These are phyloP conservation scores for Peromyscus polionotus DNA, from an alignment of 2,113 vertebrate genomes.

Conservation along the genomic window DNA sequence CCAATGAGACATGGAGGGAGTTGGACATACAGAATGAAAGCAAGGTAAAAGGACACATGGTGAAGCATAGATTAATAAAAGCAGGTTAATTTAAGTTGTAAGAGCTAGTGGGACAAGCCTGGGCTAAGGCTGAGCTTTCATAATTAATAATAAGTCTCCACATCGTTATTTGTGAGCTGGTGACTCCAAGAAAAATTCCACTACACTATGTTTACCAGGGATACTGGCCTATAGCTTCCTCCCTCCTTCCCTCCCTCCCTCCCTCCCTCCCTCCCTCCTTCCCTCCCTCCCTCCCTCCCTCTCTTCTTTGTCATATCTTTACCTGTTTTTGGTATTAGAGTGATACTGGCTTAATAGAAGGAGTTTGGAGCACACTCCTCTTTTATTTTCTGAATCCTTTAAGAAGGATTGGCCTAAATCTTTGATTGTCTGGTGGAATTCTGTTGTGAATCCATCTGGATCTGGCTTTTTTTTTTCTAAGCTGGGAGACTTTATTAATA, in stretches of 20 bases:
- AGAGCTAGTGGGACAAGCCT: background rate
- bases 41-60: background rate
- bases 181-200: no score
- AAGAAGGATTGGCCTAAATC: background rate
- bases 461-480: background rate
- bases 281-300: background rate
- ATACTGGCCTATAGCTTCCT: background rate
- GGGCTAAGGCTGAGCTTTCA: background rate
- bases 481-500: background rate
- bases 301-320: background rate
- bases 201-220: background rate
- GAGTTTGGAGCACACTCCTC: background rate
- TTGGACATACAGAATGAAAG: background rate
- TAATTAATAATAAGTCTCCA: background rate
- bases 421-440: background rate
- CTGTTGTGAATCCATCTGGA: background rate
- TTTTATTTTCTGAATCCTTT: background rate
- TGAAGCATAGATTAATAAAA: background rate
- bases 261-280: background rate
- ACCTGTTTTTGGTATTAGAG: background rate
- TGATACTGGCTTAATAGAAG: background rate
- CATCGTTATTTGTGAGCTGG: no score
- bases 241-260: background rate
- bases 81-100: background rate
- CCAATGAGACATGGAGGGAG: background rate